These are phyloP conservation scores for Rotaria sp. DNA, from an alignment of 2,888 invertebrate genomes.

Conservation along the genomic window DNA sequence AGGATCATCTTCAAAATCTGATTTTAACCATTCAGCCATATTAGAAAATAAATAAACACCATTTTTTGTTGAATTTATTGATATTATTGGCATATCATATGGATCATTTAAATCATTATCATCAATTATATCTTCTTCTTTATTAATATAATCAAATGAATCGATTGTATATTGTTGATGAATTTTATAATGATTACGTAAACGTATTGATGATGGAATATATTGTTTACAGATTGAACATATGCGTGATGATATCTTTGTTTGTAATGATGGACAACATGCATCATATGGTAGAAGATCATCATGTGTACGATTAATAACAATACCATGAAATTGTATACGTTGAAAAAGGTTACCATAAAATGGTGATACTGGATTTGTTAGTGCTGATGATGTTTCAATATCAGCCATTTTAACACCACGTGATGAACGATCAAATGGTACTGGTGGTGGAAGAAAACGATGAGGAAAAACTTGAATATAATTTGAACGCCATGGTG, in stretches of 20 bases:
- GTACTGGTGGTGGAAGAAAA: neutral
- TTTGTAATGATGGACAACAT: constrained; percentile 10
- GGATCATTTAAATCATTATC: neutral
- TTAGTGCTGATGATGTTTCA: neutral
- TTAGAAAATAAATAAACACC: neutral
- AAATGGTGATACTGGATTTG: neutral
- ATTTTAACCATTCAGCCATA: neutral
- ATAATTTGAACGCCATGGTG: neutral
- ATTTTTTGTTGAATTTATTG: neutral
- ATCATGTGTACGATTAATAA: neutral
- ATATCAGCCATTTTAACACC: neutral
- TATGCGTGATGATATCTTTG: neutral
- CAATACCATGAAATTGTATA: constrained; percentile 27
- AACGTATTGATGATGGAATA: neutral
- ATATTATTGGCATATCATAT: neutral
- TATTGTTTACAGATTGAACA: constrained; percentile 13
- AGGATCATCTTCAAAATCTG: neutral
- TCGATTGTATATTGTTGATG: neutral
- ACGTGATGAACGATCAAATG: neutral
- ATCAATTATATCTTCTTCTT: neutral
- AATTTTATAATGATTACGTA: constrained; percentile 1
- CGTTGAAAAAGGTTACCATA: constrained; percentile 15
- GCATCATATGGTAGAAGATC: neutral
- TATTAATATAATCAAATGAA: neutral
- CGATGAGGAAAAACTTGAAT: constrained; percentile 1